Conservation (phyloP, 35 echinoderm and acorn worm species). For the Stichopus chloronotus region DNA sequence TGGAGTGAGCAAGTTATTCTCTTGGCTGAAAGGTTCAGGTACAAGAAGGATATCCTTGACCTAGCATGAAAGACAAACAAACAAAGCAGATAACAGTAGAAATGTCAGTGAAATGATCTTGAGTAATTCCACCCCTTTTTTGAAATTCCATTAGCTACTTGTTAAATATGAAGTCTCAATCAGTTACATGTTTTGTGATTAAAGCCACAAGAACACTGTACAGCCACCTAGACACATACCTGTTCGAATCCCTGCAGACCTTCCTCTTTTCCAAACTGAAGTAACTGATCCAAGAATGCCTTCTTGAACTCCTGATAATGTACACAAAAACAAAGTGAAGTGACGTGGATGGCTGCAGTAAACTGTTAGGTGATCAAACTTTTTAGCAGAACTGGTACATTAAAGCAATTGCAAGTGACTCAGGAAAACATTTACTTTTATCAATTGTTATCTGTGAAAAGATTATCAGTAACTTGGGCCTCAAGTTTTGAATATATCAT, state of each 20-base stretch:
- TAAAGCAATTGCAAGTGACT: too few relatives aligned
- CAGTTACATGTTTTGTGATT: not conserved
- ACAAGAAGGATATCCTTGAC: slow-evolving; percentile 72
- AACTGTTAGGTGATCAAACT: too few relatives aligned
- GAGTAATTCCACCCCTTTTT: not conserved
- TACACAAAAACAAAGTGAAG: too few relatives aligned
- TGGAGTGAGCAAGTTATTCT: slow-evolving; percentile 87
- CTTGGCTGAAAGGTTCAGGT: slow-evolving; percentile 76
- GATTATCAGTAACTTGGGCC: too few relatives aligned
- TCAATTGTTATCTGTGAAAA: too few relatives aligned
- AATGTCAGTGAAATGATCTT: too few relatives aligned
- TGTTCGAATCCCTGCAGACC: slow-evolving; percentile 33
- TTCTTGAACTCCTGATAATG: slow-evolving; percentile 10
- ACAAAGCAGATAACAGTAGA: not conserved
- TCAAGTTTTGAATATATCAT: too few relatives aligned
- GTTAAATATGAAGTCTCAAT: not conserved
- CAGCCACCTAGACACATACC: not conserved
- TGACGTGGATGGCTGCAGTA: too few relatives aligned
- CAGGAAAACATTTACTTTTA: too few relatives aligned
- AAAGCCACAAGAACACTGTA: not conserved
- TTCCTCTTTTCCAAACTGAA: slow-evolving; percentile 32
- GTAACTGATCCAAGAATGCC: slow-evolving; percentile 38
- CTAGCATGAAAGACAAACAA: slow-evolving; percentile 48
- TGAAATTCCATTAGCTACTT: not conserved
- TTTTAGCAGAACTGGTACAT: too few relatives aligned